phyloP scores from a whole-genome alignment of 2,888 invertebrate species.

The Nudaria mundana region DNA sequence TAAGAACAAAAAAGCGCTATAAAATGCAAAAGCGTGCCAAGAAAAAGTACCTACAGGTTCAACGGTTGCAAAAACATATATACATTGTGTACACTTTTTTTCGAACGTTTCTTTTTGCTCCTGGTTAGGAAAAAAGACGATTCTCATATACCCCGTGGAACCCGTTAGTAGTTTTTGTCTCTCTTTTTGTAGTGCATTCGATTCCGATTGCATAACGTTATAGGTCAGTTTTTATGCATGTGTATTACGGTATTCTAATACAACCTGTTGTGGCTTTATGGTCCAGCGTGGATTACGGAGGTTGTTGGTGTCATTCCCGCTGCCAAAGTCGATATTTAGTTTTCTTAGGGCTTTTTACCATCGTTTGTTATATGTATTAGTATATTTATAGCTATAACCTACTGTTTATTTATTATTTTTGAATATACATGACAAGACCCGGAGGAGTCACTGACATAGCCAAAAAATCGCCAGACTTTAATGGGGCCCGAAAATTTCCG shows the following conservation, averaged over 20 bases:
- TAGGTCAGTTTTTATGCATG: slow-evolving; percentile 29
- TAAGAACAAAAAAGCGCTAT: slow-evolving; percentile 23
- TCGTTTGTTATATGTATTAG: too few species aligned
- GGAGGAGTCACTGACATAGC: too few species aligned
- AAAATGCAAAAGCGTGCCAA: slow-evolving; percentile 66
- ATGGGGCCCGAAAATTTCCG: too few species aligned
- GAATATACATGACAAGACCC: too few species aligned
- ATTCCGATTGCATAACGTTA: slow-evolving; percentile 30
- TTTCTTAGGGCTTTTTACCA: too few species aligned
- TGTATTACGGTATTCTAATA: slow-evolving; percentile 7
- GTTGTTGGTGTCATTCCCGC: too few species aligned
- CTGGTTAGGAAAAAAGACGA: slow-evolving; percentile 56
- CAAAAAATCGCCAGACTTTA: too few species aligned
- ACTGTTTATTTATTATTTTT: too few species aligned
- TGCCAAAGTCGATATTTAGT: too few species aligned
- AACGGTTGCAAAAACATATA: slow-evolving; percentile 73
- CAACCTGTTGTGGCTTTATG: too few species aligned
- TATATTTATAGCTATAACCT: too few species aligned
- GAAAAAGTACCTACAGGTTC: slow-evolving; percentile 64
- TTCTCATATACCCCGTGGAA: slow-evolving; percentile 45
- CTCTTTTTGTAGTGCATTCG: slow-evolving; percentile 32
- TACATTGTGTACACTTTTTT: slow-evolving; percentile 60
- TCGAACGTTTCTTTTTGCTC: slow-evolving; percentile 64
- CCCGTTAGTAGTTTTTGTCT: slow-evolving; percentile 72
- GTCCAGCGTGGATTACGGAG: too few species aligned